Evolutionary conservation across 2,888 invertebrate species (phyloP).

Genomic region (Lypha dubia): DNA sequence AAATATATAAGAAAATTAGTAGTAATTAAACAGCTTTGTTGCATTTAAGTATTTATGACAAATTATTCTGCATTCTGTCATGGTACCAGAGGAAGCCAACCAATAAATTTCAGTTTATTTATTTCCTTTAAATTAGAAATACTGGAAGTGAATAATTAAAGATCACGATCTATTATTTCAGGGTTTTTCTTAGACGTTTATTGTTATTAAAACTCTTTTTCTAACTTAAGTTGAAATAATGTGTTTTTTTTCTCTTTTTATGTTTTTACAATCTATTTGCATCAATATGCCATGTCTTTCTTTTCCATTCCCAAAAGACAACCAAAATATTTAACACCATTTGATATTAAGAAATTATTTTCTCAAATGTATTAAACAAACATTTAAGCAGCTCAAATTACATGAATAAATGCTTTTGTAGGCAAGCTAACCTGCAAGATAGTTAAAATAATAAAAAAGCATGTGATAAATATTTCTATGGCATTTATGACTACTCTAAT

Average conservation of each 20-base stretch:
- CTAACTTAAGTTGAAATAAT: too few relatives aligned
- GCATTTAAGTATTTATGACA: too few relatives aligned
- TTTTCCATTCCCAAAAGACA: not conserved
- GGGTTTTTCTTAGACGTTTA: too few relatives aligned
- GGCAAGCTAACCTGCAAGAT: slow-evolving; percentile 15
- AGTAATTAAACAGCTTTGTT: not conserved
- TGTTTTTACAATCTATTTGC: not conserved
- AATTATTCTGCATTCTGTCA: too few relatives aligned
- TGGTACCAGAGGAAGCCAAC: too few relatives aligned
- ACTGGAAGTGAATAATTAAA: too few relatives aligned
- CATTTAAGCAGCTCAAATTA: slow-evolving; percentile 34
- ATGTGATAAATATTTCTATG: slow-evolving; percentile 28
- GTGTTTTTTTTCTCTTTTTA: not conserved
- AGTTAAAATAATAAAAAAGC: slow-evolving; percentile 7
- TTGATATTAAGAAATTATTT: slow-evolving; percentile 37
- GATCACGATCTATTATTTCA: too few relatives aligned
- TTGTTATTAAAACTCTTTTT: too few relatives aligned
- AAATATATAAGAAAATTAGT: not conserved
- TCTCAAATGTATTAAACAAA: slow-evolving; percentile 33
- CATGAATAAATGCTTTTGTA: slow-evolving; percentile 2
- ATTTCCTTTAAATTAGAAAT: too few relatives aligned
- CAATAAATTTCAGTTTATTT: too few relatives aligned
- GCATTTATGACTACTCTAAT: slow-evolving; percentile 55
- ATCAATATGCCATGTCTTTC: not conserved
- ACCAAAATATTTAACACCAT: slow-evolving; percentile 43